A percentile compares a stretch with the other conserved stretches of the same genome.
Evolutionary conservation across 2,113 vertebrate species (phyloP).

Genomic region (Naja naja): DNA sequence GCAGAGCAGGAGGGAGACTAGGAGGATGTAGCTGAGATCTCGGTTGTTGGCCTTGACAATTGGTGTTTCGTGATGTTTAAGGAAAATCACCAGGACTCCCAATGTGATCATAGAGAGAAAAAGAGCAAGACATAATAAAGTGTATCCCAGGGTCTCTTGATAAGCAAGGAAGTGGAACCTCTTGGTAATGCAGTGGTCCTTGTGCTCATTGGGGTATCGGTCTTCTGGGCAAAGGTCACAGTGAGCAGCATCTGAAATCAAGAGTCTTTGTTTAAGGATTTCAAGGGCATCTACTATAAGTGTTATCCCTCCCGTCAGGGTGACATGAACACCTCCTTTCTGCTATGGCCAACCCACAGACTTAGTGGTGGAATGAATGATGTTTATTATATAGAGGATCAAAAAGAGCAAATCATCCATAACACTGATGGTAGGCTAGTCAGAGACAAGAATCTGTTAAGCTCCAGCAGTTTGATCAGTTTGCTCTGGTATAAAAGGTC

Average conservation of each 20-base stretch:
- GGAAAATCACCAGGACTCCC: neutral
- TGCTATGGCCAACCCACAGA: neutral
- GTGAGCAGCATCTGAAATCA: neutral
- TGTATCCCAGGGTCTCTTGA: neutral
- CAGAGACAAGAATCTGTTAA: too few species aligned
- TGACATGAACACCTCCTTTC: neutral
- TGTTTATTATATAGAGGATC: too few species aligned
- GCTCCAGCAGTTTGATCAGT: too few species aligned
- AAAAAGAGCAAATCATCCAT: too few species aligned
- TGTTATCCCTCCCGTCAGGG: too few species aligned
- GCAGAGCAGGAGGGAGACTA: neutral
- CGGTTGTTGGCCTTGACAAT: neutral
- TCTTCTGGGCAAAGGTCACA: too few species aligned
- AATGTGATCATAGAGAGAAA: neutral
- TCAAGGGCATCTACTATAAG: neutral
- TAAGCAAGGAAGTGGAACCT: neutral
- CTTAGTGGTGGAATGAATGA: too few species aligned
- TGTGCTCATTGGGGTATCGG: too few species aligned
- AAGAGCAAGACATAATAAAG: neutral
- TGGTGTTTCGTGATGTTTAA: too few species aligned
- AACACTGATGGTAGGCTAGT: too few species aligned
- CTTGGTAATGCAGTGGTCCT: too few species aligned
- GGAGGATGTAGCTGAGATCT: neutral
- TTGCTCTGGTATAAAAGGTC: too few species aligned
- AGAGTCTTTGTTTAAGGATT: neutral